Percentiles rank a stretch among this genome's conserved stretches.
phyloP scores from a whole-genome alignment of 2,888 invertebrate species.

The Dicyrtomina minuta region DNA sequence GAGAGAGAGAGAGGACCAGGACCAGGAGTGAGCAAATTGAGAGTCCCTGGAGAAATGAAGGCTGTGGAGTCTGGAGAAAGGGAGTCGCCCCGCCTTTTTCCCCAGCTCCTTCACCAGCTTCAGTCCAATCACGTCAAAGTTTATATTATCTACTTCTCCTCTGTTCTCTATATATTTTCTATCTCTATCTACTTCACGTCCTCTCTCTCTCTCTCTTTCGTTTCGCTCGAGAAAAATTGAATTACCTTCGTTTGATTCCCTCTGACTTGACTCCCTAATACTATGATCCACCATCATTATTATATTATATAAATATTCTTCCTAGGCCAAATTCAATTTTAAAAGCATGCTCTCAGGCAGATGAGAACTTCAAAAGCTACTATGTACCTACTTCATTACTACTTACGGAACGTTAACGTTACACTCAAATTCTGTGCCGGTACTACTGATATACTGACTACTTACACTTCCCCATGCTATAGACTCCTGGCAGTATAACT shows the following conservation, averaged over 20 bases:
- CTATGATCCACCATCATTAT: conserved; percentile 38
- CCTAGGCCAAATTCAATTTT: conserved; percentile 37
- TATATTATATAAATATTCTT: conserved; percentile 39
- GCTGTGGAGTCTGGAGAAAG: conserved; percentile 23
- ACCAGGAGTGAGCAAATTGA: conserved; percentile 34
- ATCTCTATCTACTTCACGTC: conserved; percentile 16
- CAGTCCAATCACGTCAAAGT: conserved; percentile 37
- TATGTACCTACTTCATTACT: background rate
- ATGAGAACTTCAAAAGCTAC: conserved; percentile 36
- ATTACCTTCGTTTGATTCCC: conserved; percentile 39
- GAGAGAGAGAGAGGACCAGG: background rate
- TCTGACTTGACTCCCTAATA: conserved; percentile 39
- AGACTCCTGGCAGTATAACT: no score
- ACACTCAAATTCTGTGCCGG: background rate
- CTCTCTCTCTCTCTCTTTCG: conserved; percentile 2
- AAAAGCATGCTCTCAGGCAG: conserved; percentile 34
- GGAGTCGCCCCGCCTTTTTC: conserved; percentile 28
- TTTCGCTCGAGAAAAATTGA: conserved; percentile 33
- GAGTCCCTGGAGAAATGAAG: conserved; percentile 28
- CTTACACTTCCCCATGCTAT: no score
- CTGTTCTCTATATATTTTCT: conserved; percentile 13
- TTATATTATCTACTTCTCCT: conserved; percentile 29
- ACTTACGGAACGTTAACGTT: background rate
- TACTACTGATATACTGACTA: no score
- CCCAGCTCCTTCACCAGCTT: conserved; percentile 19